A percentile compares a stretch with the other conserved stretches of the same genome.
Conservation (phyloP, 1,140 invertebrate genomes). For the Cataglyphis hispanica region DNA sequence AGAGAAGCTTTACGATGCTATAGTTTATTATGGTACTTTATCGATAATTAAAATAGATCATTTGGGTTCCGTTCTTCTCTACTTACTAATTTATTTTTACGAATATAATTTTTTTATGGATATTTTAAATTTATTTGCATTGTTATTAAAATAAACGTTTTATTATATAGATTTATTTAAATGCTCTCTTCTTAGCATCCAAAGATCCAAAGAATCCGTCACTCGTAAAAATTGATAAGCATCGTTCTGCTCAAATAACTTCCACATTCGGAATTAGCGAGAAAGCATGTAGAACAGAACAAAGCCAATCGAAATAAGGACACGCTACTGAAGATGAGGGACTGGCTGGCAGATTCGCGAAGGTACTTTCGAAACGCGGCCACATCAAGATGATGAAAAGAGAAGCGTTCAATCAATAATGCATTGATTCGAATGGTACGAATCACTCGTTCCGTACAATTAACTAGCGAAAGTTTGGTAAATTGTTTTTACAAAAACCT, state of each 20-base stretch:
- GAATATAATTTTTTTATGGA: background rate
- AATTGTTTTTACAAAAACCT: background rate
- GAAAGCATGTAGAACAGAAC: slow-evolving; percentile 5
- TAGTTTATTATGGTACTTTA: background rate
- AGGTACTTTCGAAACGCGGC: slow-evolving; percentile 32
- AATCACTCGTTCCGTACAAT: background rate
- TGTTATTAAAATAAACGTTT: background rate
- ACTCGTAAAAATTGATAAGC: slow-evolving; percentile 11
- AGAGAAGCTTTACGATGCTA: background rate
- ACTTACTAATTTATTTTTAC: background rate
- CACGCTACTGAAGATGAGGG: slow-evolving; percentile 28
- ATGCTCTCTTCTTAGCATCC: background rate
- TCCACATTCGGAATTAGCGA: slow-evolving; percentile 20
- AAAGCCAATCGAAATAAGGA: slow-evolving; percentile 46
- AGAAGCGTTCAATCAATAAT: slow-evolving; percentile 30
- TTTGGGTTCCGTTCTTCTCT: background rate
- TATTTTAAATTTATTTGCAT: background rate
- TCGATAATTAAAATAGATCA: background rate
- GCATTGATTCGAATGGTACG: background rate
- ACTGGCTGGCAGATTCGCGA: slow-evolving; percentile 18
- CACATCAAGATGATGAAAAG: slow-evolving; percentile 28
- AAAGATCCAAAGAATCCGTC: slow-evolving; percentile 1
- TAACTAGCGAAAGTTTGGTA: background rate
- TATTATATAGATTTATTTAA: background rate
- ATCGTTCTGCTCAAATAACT: slow-evolving; percentile 13